Conservation (phyloP, 2,113 vertebrate species). For the Alaudala cheleensis region DNA sequence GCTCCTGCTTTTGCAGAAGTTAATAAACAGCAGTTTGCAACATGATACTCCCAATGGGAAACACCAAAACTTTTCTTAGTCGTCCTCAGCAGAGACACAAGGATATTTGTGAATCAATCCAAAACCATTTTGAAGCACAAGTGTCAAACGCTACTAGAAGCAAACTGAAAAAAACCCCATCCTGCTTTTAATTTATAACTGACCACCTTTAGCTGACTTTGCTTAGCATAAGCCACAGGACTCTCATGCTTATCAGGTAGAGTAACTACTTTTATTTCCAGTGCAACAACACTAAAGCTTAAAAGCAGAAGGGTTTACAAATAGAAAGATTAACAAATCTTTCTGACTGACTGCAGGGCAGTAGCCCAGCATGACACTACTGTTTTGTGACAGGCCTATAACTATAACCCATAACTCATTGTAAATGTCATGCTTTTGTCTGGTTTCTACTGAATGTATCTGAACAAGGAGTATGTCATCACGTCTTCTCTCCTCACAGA, state of each 20-base stretch:
- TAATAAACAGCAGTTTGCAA: not conserved
- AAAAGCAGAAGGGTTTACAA: not conserved
- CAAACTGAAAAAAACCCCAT: not conserved
- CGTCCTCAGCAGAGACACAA: constrained; percentile 17
- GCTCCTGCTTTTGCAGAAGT: not conserved
- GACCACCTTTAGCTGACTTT: not conserved
- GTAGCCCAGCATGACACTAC: not conserved
- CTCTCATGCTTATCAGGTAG: not conserved
- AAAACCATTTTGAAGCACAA: not conserved
- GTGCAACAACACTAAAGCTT: not conserved
- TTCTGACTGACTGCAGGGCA: not conserved
- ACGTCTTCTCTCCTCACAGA: not conserved
- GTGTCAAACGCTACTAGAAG: not conserved
- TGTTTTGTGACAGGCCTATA: not conserved
- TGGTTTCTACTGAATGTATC: not conserved
- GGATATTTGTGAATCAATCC: not conserved
- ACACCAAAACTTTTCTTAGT: not conserved
- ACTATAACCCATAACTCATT: not conserved
- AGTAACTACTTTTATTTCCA: not conserved
- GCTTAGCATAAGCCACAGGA: not conserved
- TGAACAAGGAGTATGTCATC: not conserved
- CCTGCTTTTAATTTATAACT: not conserved
- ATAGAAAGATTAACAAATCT: not conserved
- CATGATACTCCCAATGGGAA: not conserved
- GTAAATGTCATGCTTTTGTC: not conserved